Evolutionary conservation across 2,888 invertebrate genomes (phyloP), one percentile per base, ranked within the genome.

Genomic region (Parelbella ahira): DNA sequence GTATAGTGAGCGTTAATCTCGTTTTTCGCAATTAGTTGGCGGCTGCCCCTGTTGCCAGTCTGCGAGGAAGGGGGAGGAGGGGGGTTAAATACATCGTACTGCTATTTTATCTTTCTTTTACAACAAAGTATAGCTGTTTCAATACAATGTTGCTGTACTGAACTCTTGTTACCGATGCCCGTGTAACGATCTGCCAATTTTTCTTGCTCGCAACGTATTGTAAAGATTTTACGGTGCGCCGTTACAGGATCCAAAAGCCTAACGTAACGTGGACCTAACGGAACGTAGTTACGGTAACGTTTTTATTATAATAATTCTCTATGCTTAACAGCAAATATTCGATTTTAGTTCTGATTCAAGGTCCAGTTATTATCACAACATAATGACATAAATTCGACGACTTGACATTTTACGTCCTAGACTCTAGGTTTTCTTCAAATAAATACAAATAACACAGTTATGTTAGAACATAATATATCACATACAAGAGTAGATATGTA

Each of bases 1-100:
- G 63, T 47, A 48, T 53, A 45, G 70, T 69, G 69, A 67, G 77
- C 75, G 80, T 79, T 83, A 82, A 83, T 83, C 81, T 79, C 67
- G 78, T 83, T 83, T 78, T 73, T 75, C 73, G 74, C 81, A 80
- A 82, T 84, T 81, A 81, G 79, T 77, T 66, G 68, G 67, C 71
- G 67, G 68, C 68, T 63, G 70, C 69, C 61, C 71, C 65, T 74
- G 70, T 75, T 71, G 67, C 70, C 67, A 64, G 61, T 66, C 63
- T 51, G 52, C 51, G 63, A 60, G 63, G 64, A 70, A 60, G 63
- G 64, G 70, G n/a, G n/a, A n/a, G n/a, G n/a, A n/a, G n/a, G n/a
- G n/a, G n/a, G n/a, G n/a, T n/a, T 71, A 65, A 77, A 74, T 69
- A 68, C 68, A 63, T 65, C 58, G 67, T 73, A 54, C 58, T 65